Conservation (phyloP, 2,888 invertebrate species). For the Eulithis testata region DNA sequence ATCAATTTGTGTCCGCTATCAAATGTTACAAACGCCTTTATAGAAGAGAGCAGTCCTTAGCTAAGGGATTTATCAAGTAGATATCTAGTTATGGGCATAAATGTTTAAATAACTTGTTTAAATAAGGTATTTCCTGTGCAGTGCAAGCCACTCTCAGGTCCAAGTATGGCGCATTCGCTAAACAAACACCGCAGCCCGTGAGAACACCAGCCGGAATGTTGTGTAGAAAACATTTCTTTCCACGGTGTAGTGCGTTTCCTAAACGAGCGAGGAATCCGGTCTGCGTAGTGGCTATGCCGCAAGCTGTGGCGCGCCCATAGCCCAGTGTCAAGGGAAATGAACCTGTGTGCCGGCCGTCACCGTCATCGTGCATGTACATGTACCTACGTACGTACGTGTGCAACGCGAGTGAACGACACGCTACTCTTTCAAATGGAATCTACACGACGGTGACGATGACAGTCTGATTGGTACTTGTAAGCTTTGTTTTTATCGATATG, state of each 20-base stretch:
- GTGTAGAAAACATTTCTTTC: conserved; percentile 44
- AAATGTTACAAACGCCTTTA: background rate
- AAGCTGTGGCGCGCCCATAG: conserved; percentile 36
- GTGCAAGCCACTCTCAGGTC: background rate
- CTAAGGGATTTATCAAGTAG: too few relatives aligned
- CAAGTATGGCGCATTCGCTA: conserved; percentile 11
- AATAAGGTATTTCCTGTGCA: conserved; percentile 16
- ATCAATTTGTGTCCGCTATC: too few relatives aligned
- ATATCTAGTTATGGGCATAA: background rate
- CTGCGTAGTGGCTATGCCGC: conserved; percentile 44
- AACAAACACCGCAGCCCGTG: conserved; percentile 25
- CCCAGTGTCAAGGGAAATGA: conserved; percentile 44
- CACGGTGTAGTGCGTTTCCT: conserved; percentile 40
- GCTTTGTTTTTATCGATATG: conserved; percentile 4
- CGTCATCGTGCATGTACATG: background rate
- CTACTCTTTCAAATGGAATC: conserved; percentile 2
- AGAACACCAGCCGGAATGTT: conserved; percentile 44
- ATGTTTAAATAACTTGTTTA: background rate
- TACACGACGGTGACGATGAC: background rate
- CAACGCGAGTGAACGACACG: background rate
- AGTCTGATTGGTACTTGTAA: conserved; percentile 5
- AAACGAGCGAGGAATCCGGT: conserved; percentile 49
- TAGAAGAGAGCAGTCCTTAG: background rate
- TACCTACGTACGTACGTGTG: too few relatives aligned
- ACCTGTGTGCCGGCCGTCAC: conserved; percentile 23